Evolutionary conservation across 2,888 invertebrate species (phyloP), one percentile per base, ranked within the genome.

Genomic region (Tachina grossa): DNA sequence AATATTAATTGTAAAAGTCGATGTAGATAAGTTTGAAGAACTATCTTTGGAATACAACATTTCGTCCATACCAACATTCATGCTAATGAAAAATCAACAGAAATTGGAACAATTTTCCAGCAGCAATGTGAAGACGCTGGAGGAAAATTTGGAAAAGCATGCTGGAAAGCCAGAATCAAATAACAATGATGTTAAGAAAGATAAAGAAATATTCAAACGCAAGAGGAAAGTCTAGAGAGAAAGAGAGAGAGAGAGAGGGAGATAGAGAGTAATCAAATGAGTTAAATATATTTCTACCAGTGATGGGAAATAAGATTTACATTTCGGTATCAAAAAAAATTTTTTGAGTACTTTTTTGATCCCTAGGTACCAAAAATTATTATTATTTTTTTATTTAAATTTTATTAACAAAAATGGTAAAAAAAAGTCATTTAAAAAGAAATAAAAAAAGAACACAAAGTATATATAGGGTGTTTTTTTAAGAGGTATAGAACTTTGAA

Each of bases 51-150:
- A 96, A 88, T 97, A 97, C 93, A 94, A 95, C 90, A 95, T 98
- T 89, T 94, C 94, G 87, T 96, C 97, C 61, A 97, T 98, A 97
- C 98, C 98, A 16, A 98, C 98, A 2, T 98, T 98, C 92, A 94
- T 97, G 6, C 97, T 97, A 92, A 94, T 97, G 84, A 97, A 97
- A 93, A 95, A 94, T 88, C 93, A 94, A 74, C 92, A 94, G 90
- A 94, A 95, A 89, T 93, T 97, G 72, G 95, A 95, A 14, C 94
- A 94, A 81, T 96, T 97, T 93, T 95, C 96, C 68, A 97, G 97
- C n/a, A 96, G 97, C 22, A 97, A 96, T 90, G 94, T 94, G 49
- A 96, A 96, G 31, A 96, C 95, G 92, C 93, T 97, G 51, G 94
- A 93, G 90, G 94, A 94, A 90, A 93, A 94, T 41, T 94, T 96